A percentile compares a stretch with the other conserved stretches of the same genome.
Evolutionary conservation across 2,888 invertebrate species (phyloP).

Genomic region (Malthinus flaveolus): DNA sequence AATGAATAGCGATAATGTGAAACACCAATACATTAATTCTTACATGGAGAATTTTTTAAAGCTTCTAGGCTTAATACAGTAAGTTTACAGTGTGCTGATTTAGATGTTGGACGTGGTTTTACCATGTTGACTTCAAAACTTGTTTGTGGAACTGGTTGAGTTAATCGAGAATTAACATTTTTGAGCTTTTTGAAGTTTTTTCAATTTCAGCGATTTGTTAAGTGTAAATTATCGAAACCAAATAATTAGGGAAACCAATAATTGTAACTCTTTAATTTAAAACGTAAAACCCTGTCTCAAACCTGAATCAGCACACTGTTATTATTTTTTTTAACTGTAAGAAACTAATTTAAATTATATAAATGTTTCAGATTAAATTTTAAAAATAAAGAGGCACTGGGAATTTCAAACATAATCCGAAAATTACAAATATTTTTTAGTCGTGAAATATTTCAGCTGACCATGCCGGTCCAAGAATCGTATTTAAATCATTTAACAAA

Average conservation of each 20-base stretch:
- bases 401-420: constrained; percentile 67
- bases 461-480: constrained; percentile 56
- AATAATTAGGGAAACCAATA: too few relatives aligned
- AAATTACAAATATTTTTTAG: constrained; percentile 65
- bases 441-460: constrained; percentile 55
- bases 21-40: constrained; percentile 60
- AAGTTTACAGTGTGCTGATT: background rate
- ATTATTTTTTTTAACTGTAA: background rate
- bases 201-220: too few relatives aligned
- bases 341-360: background rate
- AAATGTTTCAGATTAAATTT: constrained; percentile 59
- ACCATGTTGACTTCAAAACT: too few relatives aligned
- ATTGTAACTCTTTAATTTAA: too few relatives aligned
- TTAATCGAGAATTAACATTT: too few relatives aligned
- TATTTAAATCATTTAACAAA: constrained; percentile 65
- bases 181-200: too few relatives aligned
- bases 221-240: too few relatives aligned
- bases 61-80: constrained; percentile 53
- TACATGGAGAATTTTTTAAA: constrained; percentile 66
- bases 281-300: too few relatives aligned
- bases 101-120: too few relatives aligned
- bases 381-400: constrained; percentile 67
- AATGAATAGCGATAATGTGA: constrained; percentile 55
- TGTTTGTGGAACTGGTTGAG: too few relatives aligned
- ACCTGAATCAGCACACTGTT: too few relatives aligned